Evolutionary conservation across 2,888 invertebrate genomes (phyloP), one percentile per base, ranked within the genome.

Genomic region (Allacma fusca): DNA sequence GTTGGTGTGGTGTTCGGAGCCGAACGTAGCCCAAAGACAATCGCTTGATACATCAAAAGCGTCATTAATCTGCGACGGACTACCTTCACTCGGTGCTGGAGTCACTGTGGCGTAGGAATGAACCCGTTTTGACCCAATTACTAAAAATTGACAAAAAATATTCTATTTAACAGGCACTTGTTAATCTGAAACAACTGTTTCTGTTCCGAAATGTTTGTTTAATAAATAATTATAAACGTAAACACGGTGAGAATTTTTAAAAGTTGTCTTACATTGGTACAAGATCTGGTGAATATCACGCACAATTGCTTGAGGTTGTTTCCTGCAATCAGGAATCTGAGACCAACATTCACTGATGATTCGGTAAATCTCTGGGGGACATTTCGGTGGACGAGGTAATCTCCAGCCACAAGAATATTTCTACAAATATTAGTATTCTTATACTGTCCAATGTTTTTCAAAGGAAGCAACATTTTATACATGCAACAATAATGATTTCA

Each of bases 331-430:
- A 9, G 92, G 91, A 86, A 92, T 91, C 74, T 89, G 87, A 84
- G 91, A 90, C 96, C 96, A 96, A 85, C 95, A 95, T 85, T 93
- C 92, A 78, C 89, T 87, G 90, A 95, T 92, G 64, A 94, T 88
- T 81, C 89, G 89, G 87, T 92, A 94, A 82, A 96, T 91, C 85
- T 92, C 92, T 40, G 87, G 85, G 5, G 94, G 92, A 85, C 94
- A 95, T n/a, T 89, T 88, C 76, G 86, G 85, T 16, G 94, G 92
- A 67, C 90, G 88, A n/a, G 90, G 89, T 77, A 92, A 86, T 2
- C 92, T 89, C 85, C 91, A 91, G 29, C 93, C 93, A 85, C 89
- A 90, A 81, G 89, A 87, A 86, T 93, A 93, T 82, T 89, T 90
- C 91, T 92, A 78, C 68, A 68, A 40, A 65, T 67, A 29, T 79